Evolutionary conservation across 2,888 invertebrate species (phyloP), one percentile per base, ranked within the genome.

Genomic region (Cabera pusaria): DNA sequence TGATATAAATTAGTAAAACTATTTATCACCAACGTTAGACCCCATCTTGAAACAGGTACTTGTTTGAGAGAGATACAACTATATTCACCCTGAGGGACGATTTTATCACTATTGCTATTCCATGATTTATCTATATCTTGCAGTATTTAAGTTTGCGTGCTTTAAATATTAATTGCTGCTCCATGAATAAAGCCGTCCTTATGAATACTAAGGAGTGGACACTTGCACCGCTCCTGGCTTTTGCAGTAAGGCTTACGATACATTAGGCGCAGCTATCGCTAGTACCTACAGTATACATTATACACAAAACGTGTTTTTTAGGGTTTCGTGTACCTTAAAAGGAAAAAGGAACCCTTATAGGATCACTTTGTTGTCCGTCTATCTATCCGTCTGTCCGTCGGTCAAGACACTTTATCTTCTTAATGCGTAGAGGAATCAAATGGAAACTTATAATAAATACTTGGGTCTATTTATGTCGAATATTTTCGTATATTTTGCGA

Each of bases 211-310:
- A 71, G 57, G 56, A 68, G 64, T 54, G 47, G 63, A 69, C 66
- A 78, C 75, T 72, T 67, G 79, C 61, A 74, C 45, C 68, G 78
- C 78, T 81, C 53, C 76, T 81, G 79, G 76, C 64, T 69, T 57
- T 64, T n/a, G 26, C 11, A 6, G 9, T 28, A 36, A 43, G 23
- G 8, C n/a, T 18, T 5, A 1, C 9, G 10, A 2, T 23, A 28
- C 20, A 41, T 21, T 18, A 5, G 33, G 20, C 12, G 6, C 6
- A 28, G n/a, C n/a, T n/a, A n/a, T n/a, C n/a, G n/a, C n/a, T n/a
- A n/a, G n/a, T n/a, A n/a, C n/a, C n/a, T n/a, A n/a, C n/a, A n/a
- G n/a, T n/a, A n/a, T n/a, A n/a, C n/a, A n/a, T n/a, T n/a, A n/a
- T n/a, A n/a, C n/a, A n/a, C n/a, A n/a, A n/a, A n/a, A n/a, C n/a